Evolutionary conservation across 2,888 invertebrate genomes (phyloP).

Genomic region (Acrobasis repandana): DNA sequence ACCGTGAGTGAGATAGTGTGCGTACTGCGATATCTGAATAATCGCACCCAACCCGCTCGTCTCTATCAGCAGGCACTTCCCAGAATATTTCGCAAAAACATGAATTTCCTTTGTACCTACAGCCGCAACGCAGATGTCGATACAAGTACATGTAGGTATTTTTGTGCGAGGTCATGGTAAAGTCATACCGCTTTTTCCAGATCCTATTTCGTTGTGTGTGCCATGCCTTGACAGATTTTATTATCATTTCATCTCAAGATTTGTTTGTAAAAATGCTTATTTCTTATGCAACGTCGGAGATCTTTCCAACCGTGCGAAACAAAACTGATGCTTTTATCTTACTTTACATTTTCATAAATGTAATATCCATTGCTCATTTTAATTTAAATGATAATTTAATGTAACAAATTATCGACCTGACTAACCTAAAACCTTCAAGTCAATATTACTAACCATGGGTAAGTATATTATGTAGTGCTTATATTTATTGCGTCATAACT

Average conservation of each 20-base stretch:
- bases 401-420: no score
- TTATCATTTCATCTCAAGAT: conserved; percentile 12
- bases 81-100: conserved; percentile 75
- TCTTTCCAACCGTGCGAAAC: neutral
- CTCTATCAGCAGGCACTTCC: conserved; percentile 72
- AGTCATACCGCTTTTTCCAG: conserved; percentile 58
- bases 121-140: conserved; percentile 50
- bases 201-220: conserved; percentile 32
- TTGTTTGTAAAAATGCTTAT: neutral
- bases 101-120: conserved; percentile 59
- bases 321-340: neutral
- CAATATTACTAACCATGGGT: no score
- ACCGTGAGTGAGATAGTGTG: conserved; percentile 43
- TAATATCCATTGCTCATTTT: neutral
- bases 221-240: conserved; percentile 32
- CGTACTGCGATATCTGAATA: conserved; percentile 64
- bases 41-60: conserved; percentile 76
- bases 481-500: neutral
- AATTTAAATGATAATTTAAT: neutral
- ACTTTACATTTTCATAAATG: neutral
- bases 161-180: conserved; percentile 74
- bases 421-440: no score
- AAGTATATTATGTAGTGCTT: neutral
- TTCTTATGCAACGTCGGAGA: neutral
- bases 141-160: conserved; percentile 57